Evolutionary conservation across 2,888 invertebrate genomes (phyloP), one percentile per base, ranked within the genome.

Genomic region (Synergus laeviventris): DNA sequence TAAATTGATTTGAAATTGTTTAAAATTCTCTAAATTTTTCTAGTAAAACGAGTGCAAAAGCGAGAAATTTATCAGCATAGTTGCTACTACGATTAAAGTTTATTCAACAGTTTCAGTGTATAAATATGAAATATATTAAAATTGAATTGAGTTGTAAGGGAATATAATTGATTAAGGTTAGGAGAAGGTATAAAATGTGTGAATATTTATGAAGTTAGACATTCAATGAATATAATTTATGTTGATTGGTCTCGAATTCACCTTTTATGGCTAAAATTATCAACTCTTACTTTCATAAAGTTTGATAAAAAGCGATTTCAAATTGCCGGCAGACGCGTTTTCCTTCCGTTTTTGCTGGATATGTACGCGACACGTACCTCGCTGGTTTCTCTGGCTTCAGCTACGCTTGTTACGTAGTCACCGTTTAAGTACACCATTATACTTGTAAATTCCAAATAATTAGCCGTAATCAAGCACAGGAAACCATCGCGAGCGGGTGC

Each of bases 381-480:
- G 77, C 49, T 73, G 64, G 73, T 60, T 73, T 78, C 60, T 74
- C 21, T n/a, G 36, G 73, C 66, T 66, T 60, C 24, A 61, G 81
- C 79, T 84, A 84, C 83, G 85, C 86, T 87, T 85, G 89, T 88
- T 89, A 89, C 87, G 88, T 87, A 87, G 88, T 84, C 87, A 81
- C 86, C 87, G 87, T 88, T 88, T 88, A 89, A 88, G 86, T 85
- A 86, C 84, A 86, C 86, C 84, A 90, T 90, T 90, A 90, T 90
- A 90, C 90, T 90, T 90, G 89, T 89, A 90, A 89, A 90, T 90
- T 87, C 83, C 85, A 85, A 89, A 89, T 89, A 90, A 90, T 90
- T 90, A 90, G 88, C 88, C 87, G 89, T 89, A 90, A 90, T 90
- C 90, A 90, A 86, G 87, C 85, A 88, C 90, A 89, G 90, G 90